Evolutionary conservation across 1,140 invertebrate genomes (phyloP).

Genomic region (Myzus persicae): DNA sequence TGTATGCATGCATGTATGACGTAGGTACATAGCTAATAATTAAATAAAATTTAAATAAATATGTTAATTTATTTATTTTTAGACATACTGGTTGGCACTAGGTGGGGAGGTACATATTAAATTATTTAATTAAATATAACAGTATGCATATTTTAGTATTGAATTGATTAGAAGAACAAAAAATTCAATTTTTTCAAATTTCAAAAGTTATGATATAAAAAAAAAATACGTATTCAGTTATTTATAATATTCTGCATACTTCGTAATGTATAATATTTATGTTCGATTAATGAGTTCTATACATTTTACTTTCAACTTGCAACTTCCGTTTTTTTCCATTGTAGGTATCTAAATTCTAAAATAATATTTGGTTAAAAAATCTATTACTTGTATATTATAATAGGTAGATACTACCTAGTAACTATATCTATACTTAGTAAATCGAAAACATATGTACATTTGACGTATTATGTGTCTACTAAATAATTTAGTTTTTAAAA

Average conservation of each 20-base stretch:
- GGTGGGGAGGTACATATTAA: neutral
- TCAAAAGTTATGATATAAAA: neutral
- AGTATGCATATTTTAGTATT: neutral
- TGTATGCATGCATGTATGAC: neutral
- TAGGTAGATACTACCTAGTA: too few relatives aligned
- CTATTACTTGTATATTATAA: too few relatives aligned
- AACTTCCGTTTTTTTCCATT: too few relatives aligned
- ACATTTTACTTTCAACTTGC: too few relatives aligned
- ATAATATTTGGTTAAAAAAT: neutral
- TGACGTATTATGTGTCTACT: too few relatives aligned
- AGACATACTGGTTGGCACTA: neutral
- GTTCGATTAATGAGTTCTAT: too few relatives aligned
- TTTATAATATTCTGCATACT: neutral
- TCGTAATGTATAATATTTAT: neutral
- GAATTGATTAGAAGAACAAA: neutral
- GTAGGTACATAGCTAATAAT: neutral
- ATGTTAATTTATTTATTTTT: slow-evolving; percentile 15
- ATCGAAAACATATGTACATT: too few relatives aligned
- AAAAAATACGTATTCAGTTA: too few relatives aligned
- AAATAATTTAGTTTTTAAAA: neutral
- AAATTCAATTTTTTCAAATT: neutral
- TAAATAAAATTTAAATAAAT: neutral
- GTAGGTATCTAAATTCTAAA: too few relatives aligned
- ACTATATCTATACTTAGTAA: too few relatives aligned
- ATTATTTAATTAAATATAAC: neutral